Evolutionary conservation across 1,140 invertebrate species (phyloP), one percentile per base, ranked within the genome.

Genomic region (Ips typographus): DNA sequence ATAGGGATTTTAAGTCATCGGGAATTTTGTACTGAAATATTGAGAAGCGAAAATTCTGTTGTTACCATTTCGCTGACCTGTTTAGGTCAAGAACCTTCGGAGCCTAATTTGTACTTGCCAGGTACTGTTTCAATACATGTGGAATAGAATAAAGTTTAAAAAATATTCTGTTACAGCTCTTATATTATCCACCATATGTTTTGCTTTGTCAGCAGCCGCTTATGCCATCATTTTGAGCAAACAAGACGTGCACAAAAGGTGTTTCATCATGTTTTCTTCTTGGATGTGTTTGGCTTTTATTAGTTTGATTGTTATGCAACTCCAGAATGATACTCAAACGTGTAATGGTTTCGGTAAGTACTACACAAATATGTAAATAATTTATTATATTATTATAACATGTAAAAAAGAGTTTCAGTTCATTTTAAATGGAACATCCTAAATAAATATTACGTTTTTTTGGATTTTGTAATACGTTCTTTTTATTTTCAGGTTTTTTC

Each of bases 321-420:
- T 71, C 3, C 74, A 76, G 58, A 61, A 43, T 22, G 57, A 71
- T 39, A 55, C 49, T 44, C 42, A 4, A 36, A 53, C 43, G 2
- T 75, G 74, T 63, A 62, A 58, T 38, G n/a, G 70, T 43, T 52
- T 73, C 37, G 74, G 74, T 75, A 66, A 68, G 71, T 62, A 64
- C 2, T 44, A 22, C 22, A 22, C 22, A 22, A 22, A 22, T 22
- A 22, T 22, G 37, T 59, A 8, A 1, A 59, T 59, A 59, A 40
- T 42, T 8, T 8, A 59, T 37, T 22, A 56, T 56, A 22, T 37
- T 22, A 56, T 38, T 56, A 22, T 22, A 56, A 22, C 2, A 37
- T 56, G 53, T 56, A n/a, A 6, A 22, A n/a, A 22, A 22, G 22
- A 22, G 22, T 22, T 22, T 22, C 22, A 22, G 22, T 22, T 22